These are phyloP conservation scores for Conus ventricosus DNA, from an alignment of 1,140 invertebrate species.

Conservation along the genomic window DNA sequence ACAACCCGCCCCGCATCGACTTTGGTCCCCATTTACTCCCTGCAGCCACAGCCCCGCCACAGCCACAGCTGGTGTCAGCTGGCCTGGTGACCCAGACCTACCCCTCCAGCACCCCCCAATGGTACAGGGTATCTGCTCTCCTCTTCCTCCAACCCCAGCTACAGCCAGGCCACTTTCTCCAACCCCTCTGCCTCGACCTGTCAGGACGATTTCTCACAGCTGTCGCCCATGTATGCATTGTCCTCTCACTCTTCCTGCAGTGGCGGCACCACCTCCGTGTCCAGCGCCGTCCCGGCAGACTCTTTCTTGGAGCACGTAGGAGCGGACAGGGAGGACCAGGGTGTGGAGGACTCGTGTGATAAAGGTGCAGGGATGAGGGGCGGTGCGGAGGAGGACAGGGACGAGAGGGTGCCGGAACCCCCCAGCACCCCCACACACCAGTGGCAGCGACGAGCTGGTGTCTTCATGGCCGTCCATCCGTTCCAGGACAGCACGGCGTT, in stretches of 20 bases:
- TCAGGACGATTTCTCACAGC: not conserved
- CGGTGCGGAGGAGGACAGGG: not conserved
- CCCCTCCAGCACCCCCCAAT: not conserved
- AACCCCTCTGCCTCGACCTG: not conserved
- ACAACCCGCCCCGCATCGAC: conserved; percentile 43
- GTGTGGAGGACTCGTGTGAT: not conserved
- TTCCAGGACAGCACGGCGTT: conserved; percentile 42
- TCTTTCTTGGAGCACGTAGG: conserved; percentile 21
- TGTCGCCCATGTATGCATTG: not conserved
- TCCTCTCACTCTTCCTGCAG: not conserved
- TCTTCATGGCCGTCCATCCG: conserved; percentile 49
- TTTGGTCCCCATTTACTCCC: conserved; percentile 15
- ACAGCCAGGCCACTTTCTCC: not conserved
- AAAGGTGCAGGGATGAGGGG: not conserved
- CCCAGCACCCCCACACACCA: conserved; percentile 8
- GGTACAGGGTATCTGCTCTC: not conserved
- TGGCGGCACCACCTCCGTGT: not conserved
- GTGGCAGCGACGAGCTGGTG: conserved; percentile 36
- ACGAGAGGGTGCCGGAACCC: not conserved
- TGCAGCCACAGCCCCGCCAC: not conserved
- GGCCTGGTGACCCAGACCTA: not conserved
- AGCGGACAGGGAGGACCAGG: not conserved
- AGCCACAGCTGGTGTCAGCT: conserved; percentile 1
- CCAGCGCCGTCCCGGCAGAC: not conserved
- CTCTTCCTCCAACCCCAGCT: not conserved